These are phyloP conservation scores for Rhyacophila evoluta DNA, from an alignment of 2,888 invertebrate species.

Conservation along the genomic window DNA sequence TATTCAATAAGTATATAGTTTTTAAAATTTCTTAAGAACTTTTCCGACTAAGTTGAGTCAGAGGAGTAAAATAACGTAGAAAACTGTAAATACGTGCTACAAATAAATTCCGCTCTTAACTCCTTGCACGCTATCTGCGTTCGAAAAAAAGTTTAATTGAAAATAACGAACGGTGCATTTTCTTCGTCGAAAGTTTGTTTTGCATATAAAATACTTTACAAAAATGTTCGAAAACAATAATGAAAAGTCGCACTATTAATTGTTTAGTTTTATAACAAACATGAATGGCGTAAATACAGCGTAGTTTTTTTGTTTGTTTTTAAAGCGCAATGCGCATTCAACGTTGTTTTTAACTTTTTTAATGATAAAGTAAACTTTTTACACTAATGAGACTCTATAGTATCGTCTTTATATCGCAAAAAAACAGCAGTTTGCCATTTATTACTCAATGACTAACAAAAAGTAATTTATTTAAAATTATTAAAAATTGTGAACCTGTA, in stretches of 20 bases:
- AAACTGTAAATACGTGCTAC: not conserved
- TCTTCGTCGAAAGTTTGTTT: not conserved
- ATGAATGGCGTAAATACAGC: not conserved
- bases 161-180: conserved; percentile 26
- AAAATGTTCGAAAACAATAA: not conserved
- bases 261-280: not conserved
- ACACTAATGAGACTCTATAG: too few relatives aligned
- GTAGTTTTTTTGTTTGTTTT: too few relatives aligned
- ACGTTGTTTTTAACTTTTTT: too few relatives aligned
- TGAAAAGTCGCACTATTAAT: not conserved
- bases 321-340: too few relatives aligned
- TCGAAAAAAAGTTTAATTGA: conserved; percentile 16
- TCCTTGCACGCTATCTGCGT: conserved; percentile 19
- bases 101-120: conserved; percentile 6
- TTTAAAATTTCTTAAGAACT: not conserved
- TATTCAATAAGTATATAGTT: not conserved
- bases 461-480: too few relatives aligned
- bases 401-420: too few relatives aligned
- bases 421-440: too few relatives aligned
- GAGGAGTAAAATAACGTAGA: not conserved
- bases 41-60: not conserved
- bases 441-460: too few relatives aligned
- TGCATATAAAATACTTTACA: not conserved
- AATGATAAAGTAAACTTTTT: too few relatives aligned
- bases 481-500: too few relatives aligned